Evolutionary conservation across 2,113 vertebrate species (phyloP).

Genomic region (Aix galericulata): DNA sequence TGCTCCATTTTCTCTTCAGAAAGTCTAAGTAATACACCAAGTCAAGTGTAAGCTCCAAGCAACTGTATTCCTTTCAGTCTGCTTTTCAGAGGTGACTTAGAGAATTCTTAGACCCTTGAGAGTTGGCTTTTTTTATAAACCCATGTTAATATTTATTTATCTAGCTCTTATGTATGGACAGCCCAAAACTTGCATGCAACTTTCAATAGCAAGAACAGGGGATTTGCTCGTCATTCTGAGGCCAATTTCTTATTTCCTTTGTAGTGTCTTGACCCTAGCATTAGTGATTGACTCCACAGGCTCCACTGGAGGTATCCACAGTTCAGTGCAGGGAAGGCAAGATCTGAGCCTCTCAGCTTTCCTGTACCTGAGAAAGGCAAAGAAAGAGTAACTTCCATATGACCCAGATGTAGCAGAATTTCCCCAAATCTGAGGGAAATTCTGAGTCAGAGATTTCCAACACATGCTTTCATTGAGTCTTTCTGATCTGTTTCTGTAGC

Average conservation of each 20-base stretch:
- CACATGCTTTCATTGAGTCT: not conserved
- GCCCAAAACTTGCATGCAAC: not conserved
- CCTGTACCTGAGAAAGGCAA: not conserved
- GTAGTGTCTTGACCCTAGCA: not conserved
- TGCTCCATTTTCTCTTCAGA: not conserved
- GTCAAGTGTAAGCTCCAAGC: not conserved
- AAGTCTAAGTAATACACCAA: not conserved
- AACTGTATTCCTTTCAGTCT: not conserved
- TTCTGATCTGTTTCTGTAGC: not conserved
- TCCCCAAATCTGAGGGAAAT: not conserved
- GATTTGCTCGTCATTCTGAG: not conserved
- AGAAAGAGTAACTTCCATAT: not conserved
- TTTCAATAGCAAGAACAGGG: not conserved
- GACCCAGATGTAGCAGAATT: not conserved
- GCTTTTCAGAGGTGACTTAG: not conserved
- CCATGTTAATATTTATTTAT: not conserved
- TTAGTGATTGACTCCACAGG: not conserved
- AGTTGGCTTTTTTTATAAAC: not conserved
- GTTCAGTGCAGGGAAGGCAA: not conserved
- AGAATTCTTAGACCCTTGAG: not conserved
- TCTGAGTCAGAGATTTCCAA: not conserved
- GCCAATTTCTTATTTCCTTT: not conserved
- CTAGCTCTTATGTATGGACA: not conserved
- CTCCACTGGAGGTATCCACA: not conserved
- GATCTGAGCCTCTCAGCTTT: not conserved